Percentiles rank a stretch among this genome's conserved stretches.
phyloP scores from a whole-genome alignment of 1,140 invertebrate species.

The Anastatus disparis region DNA sequence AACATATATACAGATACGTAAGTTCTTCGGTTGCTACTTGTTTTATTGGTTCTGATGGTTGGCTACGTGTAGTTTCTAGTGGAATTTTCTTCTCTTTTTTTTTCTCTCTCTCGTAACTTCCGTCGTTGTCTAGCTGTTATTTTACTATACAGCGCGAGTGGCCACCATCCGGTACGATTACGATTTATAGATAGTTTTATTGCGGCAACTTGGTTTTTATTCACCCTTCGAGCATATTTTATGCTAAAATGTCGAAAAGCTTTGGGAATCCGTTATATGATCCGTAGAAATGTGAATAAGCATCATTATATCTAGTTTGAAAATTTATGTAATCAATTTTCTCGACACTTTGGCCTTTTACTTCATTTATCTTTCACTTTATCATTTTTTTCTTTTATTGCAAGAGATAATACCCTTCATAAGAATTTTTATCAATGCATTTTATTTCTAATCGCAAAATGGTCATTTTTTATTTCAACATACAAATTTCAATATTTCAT shows the following conservation, averaged over 20 bases:
- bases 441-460: no score
- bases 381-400: no score
- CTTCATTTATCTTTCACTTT: no score
- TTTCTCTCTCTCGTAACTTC: constrained; percentile 3
- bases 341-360: constrained; percentile 43
- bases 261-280: constrained; percentile 16
- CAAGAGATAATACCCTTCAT: no score
- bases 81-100: neutral
- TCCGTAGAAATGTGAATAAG: constrained; percentile 34
- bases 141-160: constrained; percentile 12
- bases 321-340: constrained; percentile 39
- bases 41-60: constrained; percentile 41
- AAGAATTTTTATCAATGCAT: no score
- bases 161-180: constrained; percentile 41
- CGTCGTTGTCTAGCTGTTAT: constrained; percentile 16
- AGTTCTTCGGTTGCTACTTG: constrained; percentile 25
- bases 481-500: no score
- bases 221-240: constrained; percentile 24
- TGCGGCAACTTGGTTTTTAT: constrained; percentile 14
- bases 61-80: no score
- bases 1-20: neutral
- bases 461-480: no score
- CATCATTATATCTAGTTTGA: constrained; percentile 23
- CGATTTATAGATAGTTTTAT: constrained; percentile 49
- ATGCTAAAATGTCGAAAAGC: constrained; percentile 36